Base-by-base conservation (phyloP, 30 jellyfish, hydroid and myxozoan species). In the Aurelia sp. region DNA sequence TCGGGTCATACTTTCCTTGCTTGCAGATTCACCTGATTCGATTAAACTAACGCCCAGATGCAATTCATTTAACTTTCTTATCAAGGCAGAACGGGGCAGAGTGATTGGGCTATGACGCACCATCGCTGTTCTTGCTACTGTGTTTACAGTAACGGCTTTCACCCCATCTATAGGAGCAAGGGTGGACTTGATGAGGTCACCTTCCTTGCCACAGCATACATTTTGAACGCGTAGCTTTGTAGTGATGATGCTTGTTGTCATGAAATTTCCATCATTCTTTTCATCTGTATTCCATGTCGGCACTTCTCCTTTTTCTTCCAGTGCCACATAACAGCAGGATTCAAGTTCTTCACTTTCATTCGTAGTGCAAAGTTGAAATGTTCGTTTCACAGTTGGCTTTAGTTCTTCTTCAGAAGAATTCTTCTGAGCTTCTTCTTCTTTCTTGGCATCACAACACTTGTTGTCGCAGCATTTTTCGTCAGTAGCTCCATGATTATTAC, bases 191-290 rank as follows among this genome's bases (percentile, higher is more conserved):
- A 88, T 53, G 21, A 88, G 20, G 44, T 53, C 72, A 10, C 88
- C 94, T 66, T 88, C 96, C 47, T 88, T 81, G 20, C 90, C 96
- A 51, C 96, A 88, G 82, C 96, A 88, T 13, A 88, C 38, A 60
- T 88, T 88, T 59, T 88, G 96, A 20, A 79, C 92, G 15, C 96
- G 79, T 15, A 88, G 48, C 63, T 88, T 88, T 20, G 88, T 78
- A 1, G 88, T 78, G 20, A 21, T 63, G 40, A 60, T 31, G 31
- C 31, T 66, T 66, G 53, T n/a, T 21, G 77, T 27, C 24, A 59
- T 59, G 31, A 59, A 59, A 59, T 59, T 59, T 11, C 68, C 68
- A 17, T 59, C 68, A 59, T 6, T 17, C 68, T 59, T 4, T 17
- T 59, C 68, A 59, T 59, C 27, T 17, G 9, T 59, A 21, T 59